These are phyloP conservation scores for Globodera rostochiensis DNA, from an alignment of 1,140 invertebrate genomes.

Conservation along the genomic window DNA sequence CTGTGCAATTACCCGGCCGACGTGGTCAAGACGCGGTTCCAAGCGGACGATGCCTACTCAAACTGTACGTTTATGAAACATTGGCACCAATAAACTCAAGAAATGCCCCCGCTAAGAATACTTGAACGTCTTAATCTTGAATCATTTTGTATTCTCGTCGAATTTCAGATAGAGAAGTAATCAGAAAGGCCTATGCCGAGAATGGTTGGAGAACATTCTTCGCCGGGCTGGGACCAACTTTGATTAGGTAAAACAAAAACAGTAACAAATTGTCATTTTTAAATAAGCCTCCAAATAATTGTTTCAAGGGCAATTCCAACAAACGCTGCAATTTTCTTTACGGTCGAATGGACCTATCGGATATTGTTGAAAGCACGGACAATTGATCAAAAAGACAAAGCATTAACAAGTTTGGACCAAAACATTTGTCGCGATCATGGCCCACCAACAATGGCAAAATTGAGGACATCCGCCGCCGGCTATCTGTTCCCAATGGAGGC, in stretches of 20 bases:
- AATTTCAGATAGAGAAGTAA: constrained; percentile 70
- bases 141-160: not conserved
- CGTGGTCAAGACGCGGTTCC: constrained; percentile 83
- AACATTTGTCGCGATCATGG: not conserved
- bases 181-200: constrained; percentile 75
- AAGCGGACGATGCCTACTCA: constrained; percentile 73
- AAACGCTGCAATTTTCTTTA: constrained; percentile 86
- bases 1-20: constrained; percentile 82
- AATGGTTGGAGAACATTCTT: constrained; percentile 71
- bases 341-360: constrained; percentile 75
- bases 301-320: constrained; percentile 83
- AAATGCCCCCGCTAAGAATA: no score
- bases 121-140: no score
- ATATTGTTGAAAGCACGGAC: constrained; percentile 31
- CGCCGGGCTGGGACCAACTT: constrained; percentile 61
- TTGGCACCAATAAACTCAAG: constrained; percentile 47
- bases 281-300: no score
- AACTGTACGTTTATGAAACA: constrained; percentile 23
- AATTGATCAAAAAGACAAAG: not conserved
- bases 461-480: constrained; percentile 18
- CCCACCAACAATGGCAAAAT: not conserved
- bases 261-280: no score
- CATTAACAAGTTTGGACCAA: constrained; percentile 35
- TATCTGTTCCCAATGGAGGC: constrained; percentile 59
- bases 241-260: constrained; percentile 47